phyloP scores from a whole-genome alignment of 2,113 vertebrate species.

The Conger conger region DNA sequence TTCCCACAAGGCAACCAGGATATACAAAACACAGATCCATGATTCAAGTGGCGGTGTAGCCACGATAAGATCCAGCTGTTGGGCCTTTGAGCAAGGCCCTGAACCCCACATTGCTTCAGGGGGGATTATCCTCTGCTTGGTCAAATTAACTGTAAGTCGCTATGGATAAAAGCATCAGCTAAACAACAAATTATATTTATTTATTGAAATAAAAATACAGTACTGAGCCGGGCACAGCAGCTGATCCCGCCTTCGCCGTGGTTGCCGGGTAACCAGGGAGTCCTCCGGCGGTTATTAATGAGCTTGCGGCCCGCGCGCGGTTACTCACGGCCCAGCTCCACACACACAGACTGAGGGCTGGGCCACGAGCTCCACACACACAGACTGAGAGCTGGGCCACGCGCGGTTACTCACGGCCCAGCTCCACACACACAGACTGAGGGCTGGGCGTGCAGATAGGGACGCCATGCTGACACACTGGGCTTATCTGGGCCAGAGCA shows the following conservation, averaged over 20 bases:
- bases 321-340: background rate
- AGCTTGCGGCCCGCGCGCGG: background rate
- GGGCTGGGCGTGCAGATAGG: constrained; percentile 48
- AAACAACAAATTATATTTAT: too few species aligned
- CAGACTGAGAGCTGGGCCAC: too few species aligned
- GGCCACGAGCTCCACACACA: too few species aligned
- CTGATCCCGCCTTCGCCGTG: background rate
- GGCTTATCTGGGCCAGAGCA: constrained; percentile 48
- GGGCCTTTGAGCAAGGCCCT: too few species aligned
- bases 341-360: background rate
- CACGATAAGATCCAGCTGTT: too few species aligned
- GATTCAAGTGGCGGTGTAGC: too few species aligned
- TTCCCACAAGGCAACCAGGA: background rate
- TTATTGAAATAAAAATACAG: background rate
- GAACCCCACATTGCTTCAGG: too few species aligned
- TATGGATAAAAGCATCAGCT: too few species aligned
- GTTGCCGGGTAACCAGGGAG: background rate
- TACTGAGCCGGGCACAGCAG: background rate
- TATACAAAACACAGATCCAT: background rate
- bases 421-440: background rate
- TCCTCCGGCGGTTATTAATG: background rate
- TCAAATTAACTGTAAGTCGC: too few species aligned
- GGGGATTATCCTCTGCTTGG: too few species aligned
- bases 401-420: background rate
- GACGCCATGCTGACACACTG: constrained; percentile 14